These are phyloP conservation scores for Lepidochitona cinerea DNA, from an alignment of 2,888 invertebrate species.

Conservation along the genomic window DNA sequence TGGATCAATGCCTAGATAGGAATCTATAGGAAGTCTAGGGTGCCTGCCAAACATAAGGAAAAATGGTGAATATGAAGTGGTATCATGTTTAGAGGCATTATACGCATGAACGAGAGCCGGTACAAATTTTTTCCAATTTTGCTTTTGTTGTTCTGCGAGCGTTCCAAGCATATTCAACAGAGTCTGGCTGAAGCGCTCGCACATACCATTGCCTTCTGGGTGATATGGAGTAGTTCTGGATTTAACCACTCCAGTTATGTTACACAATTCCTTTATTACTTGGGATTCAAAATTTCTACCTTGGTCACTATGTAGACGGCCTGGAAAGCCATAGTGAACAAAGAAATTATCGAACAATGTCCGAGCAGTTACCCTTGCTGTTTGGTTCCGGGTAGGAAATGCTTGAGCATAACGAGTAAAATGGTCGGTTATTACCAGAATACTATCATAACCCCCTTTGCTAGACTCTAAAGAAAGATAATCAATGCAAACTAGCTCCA, in stretches of 20 bases:
- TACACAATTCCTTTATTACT: conserved; percentile 24
- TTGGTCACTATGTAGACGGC: conserved; percentile 19
- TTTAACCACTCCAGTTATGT: conserved; percentile 11
- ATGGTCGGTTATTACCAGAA: too few relatives aligned
- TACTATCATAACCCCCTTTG: conserved; percentile 18
- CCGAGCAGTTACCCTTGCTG: conserved; percentile 24
- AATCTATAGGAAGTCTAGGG: conserved; percentile 13
- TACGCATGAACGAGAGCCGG: conserved; percentile 17
- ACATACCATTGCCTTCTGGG: conserved; percentile 15
- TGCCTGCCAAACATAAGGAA: conserved; percentile 22
- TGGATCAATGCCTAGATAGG: neutral
- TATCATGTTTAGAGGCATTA: conserved; percentile 21
- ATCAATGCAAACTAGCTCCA: conserved; percentile 27
- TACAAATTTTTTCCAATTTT: conserved; percentile 15
- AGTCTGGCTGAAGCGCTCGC: conserved; percentile 23
- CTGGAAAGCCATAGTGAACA: conserved; percentile 24
- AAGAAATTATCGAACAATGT: conserved; percentile 21
- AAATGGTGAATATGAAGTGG: conserved; percentile 18
- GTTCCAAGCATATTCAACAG: conserved; percentile 22
- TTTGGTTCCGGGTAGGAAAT: conserved; percentile 22
- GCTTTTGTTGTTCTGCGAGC: conserved; percentile 12
- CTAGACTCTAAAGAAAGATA: conserved; percentile 19
- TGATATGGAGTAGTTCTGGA: conserved; percentile 23
- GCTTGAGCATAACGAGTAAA: conserved; percentile 24
- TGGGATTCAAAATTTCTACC: conserved; percentile 21